Conservation (phyloP, 2,113 vertebrate genomes). For the Spea multiplicata region DNA sequence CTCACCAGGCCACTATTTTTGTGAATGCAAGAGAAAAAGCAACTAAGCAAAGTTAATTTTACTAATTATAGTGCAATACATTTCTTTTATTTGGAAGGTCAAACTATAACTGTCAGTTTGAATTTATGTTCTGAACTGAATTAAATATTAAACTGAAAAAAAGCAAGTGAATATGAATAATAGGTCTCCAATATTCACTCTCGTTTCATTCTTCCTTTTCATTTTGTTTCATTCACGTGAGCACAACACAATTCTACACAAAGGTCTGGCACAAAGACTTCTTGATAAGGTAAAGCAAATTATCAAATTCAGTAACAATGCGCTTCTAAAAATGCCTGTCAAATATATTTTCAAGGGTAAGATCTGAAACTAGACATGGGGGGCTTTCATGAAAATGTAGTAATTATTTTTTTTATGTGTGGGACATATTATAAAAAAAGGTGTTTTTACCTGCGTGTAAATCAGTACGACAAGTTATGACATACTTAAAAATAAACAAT, state of each 20-base stretch:
- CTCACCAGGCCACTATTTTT: slow-evolving; percentile 48
- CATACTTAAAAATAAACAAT: too few relatives aligned
- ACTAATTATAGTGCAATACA: slow-evolving; percentile 49
- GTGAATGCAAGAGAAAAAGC: slow-evolving; percentile 44
- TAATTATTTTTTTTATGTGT: neutral
- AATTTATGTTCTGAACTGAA: slow-evolving; percentile 46
- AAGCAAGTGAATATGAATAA: slow-evolving; percentile 15
- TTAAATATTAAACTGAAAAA: slow-evolving; percentile 10
- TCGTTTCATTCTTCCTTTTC: neutral
- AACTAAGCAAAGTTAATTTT: slow-evolving; percentile 50
- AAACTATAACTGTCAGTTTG: slow-evolving; percentile 23
- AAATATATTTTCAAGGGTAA: neutral
- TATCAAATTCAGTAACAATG: neutral
- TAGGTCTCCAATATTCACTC: slow-evolving; percentile 14
- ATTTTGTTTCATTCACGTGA: neutral
- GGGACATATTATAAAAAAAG: neutral
- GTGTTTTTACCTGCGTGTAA: too few relatives aligned
- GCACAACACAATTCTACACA: neutral
- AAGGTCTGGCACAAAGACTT: neutral
- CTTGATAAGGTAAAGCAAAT: neutral
- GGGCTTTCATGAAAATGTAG: neutral
- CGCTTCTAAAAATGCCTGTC: neutral
- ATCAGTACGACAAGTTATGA: too few relatives aligned
- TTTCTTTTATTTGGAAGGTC: slow-evolving; percentile 47
- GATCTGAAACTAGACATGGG: neutral